Evolutionary conservation across 2,888 invertebrate species (phyloP), one percentile per base, ranked within the genome.

Genomic region (Apocheima hispidaria): DNA sequence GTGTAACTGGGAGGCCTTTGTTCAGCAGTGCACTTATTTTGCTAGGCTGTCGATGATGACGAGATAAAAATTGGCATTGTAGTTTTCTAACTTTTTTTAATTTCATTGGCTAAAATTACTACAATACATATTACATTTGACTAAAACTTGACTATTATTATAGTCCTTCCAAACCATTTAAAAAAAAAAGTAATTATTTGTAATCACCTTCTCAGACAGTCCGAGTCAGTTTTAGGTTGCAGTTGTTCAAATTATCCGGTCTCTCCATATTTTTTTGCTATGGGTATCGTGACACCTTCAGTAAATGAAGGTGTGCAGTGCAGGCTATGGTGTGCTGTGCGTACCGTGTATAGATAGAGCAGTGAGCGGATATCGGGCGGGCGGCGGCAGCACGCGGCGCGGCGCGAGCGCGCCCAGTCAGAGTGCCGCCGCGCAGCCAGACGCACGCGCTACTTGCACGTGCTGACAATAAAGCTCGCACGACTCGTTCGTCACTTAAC

Each of bases 381-480:
- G 84, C 87, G 84, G 84, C 77, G 79, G 52, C 26, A 77, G 82
- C 79, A 18, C n/a, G 43, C 43, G n/a, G 14, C 43, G 28, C 46
- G 30, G 30, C 46, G 46, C 46, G 46, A 85, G 90, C 91, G 89
- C 92, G 90, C 79, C 92, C 92, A 91, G 92, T 92, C 92, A 88
- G 88, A 91, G 90, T 92, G 92, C 91, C 92, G 92, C 92, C 92
- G 92, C 92, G 92, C 90, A 75, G 75, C 78, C 78, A 89, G 90
- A 88, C 91, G 89, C 92, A 91, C 92, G 92, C 92, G 86, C 88
- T 79, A 81, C 78, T 75, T 84, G 86, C 87, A 90, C 89, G 80
- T 80, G 80, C 76, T 70, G 66, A 69, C 73, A 65, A 64, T 69
- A 63, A 73, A 74, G 71, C 77, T 69, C 74, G 72, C 73, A 74